Base-by-base conservation (phyloP, 2,113 vertebrate species). In the Pitta sordida region DNA sequence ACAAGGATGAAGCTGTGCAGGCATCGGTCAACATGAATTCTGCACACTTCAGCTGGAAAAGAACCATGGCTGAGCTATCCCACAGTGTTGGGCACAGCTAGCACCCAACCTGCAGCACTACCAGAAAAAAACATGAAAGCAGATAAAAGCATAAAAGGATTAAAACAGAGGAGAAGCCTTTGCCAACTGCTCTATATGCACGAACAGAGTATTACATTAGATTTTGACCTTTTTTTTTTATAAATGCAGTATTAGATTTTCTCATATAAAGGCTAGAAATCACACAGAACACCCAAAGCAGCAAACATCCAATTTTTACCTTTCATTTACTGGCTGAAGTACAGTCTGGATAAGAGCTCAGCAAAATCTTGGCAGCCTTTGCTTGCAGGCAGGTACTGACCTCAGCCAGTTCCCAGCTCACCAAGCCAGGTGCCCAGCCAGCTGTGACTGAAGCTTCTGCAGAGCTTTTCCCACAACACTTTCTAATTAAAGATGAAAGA, bases 1-100 rank as follows among this genome's bases (percentile, higher is more conserved):
- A 32, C 19, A 20, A 26, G 0, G 0, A 30, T 4, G 19, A 77
- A 71, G 62, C 52, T 1, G 1, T 26, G 62, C 48, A 26, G 51
- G 49, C 2, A 0, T 37, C 0, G 0, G 23, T 34, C 84, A n/a
- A 1, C 5, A 13, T 1, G 7, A 48, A 58, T 73, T 8, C n/a
- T 37, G 53, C 48, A 13, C 0, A 2, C 44, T 59, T 52, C 41
- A n/a, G 51, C 30, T 70, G 41, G 52, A 44, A 10, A 34, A 27
- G 39, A 36, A 3, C 12, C 26, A 30, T 4, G 49, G 80, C 26
- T 7, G 5, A 2, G 24, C 44, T 29, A n/a, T 9, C 36, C 59
- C 2, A 1, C 0, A 3, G 71, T 36, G 52, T 81, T 37, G 23
- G 56, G 70, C 37, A 26, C 65, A 74, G 73, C 55, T 78, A 63